Evolutionary conservation across 2,113 vertebrate species (phyloP), one percentile per base, ranked within the genome.

Genomic region (Cariama cristata): DNA sequence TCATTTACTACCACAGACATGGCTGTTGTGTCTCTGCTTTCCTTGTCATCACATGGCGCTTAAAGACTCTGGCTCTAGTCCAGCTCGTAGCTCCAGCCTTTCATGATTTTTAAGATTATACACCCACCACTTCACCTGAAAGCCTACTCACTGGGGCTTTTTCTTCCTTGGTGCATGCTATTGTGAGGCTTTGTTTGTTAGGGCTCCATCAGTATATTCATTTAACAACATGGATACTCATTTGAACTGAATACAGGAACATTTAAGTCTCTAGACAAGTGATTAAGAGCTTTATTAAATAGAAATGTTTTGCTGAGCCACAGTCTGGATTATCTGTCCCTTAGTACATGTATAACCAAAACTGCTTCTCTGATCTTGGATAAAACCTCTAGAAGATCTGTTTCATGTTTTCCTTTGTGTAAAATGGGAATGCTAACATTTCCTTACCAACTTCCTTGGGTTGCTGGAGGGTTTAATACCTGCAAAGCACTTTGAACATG

Each of bases 211-310:
- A 74, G 71, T 68, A 23, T 79, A 62, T 91, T 89, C 71, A 38
- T 90, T 89, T 69, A 82, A 40, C 40, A 58, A 76, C 73, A 58
- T 24, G 38, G 49, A 38, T 56, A 35, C 72, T 91, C 72, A 66
- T 87, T 93, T 86, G 69, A 93, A 86, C 58, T 74, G 59, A 86
- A 80, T 66, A 49, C 53, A 72, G 77, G 66, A 91, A 62, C 32
- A 15, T 76, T 82, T 91, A 89, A 82, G 58, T 93, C 87, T 81
- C 79, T 82, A 87, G 84, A 71, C 84, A 91, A 81, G 50, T 71
- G 92, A 93, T 95, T 92, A 95, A 94, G 71, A 74, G 89, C 66
- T 94, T 95, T 96, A 92, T 90, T 93, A 85, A 95, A 74, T 26
- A 88, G 80, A 94, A 91, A 23, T 83, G 63, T 89, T 96, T 95